phyloP scores from a whole-genome alignment of 2,113 vertebrate species.

The Hippopotamus amphibius region DNA sequence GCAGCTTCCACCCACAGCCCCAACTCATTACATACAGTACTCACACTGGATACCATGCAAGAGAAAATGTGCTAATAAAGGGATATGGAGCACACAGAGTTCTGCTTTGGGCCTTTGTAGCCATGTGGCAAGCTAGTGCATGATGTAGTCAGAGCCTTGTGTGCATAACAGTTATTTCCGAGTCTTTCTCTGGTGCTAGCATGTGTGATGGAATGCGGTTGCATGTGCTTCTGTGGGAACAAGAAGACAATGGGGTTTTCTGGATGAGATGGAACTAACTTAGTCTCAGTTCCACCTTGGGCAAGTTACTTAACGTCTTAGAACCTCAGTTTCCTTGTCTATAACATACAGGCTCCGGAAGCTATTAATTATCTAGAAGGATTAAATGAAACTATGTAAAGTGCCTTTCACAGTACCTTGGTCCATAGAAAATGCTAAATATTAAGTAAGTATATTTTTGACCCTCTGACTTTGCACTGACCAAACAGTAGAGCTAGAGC shows the following conservation, averaged over 20 bases:
- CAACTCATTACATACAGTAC: slow-evolving; percentile 27
- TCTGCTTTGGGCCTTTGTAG: background rate
- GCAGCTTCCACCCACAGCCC: slow-evolving; percentile 71
- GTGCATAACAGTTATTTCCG: background rate
- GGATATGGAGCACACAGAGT: background rate
- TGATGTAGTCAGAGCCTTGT: background rate
- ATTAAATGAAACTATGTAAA: slow-evolving; percentile 33
- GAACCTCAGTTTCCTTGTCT: background rate
- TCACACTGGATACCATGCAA: slow-evolving; percentile 21
- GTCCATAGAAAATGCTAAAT: slow-evolving; percentile 20
- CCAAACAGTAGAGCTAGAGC: background rate
- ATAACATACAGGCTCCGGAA: background rate
- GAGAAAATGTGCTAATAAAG: slow-evolving; percentile 54
- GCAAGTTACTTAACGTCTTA: background rate
- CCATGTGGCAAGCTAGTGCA: background rate
- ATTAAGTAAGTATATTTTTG: background rate
- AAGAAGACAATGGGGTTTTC: background rate
- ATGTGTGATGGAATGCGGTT: background rate
- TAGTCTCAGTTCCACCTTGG: background rate
- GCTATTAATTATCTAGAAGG: background rate
- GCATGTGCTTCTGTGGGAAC: background rate
- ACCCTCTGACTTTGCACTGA: background rate
- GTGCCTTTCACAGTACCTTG: background rate
- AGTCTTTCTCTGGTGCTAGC: background rate
- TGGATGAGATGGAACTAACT: background rate